A percentile compares a stretch with the other conserved stretches of the same genome.
These are phyloP conservation scores for Lamprotornis superbus DNA, from an alignment of 2,113 vertebrate species.

Conservation along the genomic window DNA sequence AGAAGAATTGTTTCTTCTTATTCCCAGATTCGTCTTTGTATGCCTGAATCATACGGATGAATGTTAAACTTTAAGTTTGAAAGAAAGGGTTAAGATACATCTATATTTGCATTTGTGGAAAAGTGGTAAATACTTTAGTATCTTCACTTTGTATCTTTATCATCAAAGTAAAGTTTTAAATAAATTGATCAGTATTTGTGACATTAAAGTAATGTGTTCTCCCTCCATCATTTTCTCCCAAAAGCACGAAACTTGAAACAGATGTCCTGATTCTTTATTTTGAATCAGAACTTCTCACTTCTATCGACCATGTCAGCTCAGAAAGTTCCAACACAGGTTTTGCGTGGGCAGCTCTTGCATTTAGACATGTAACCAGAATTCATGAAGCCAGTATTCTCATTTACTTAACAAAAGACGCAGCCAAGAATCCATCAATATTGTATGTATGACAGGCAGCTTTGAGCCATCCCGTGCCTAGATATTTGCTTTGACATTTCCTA, in stretches of 20 bases:
- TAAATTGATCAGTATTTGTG: slow-evolving; percentile 21
- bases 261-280: slow-evolving; percentile 63
- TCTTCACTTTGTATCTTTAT: not conserved
- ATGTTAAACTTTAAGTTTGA: not conserved
- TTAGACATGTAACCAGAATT: slow-evolving; percentile 41
- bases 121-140: not conserved
- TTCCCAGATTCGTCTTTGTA: not conserved
- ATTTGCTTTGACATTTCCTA: slow-evolving; percentile 53
- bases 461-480: slow-evolving; percentile 35
- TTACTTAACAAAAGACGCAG: slow-evolving; percentile 63
- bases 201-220: slow-evolving; percentile 6
- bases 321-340: slow-evolving; percentile 60
- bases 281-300: slow-evolving; percentile 64
- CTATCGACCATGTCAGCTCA: slow-evolving; percentile 42
- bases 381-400: slow-evolving; percentile 54
- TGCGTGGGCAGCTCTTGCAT: slow-evolving; percentile 54
- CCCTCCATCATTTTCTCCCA: not conserved
- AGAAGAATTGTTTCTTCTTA: not conserved
- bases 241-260: slow-evolving; percentile 46
- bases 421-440: slow-evolving; percentile 61
- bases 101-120: not conserved
- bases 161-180: slow-evolving; percentile 18
- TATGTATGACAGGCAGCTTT: slow-evolving; percentile 36
- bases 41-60: not conserved
- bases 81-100: not conserved